Conservation (phyloP, 2,797 vertebrate species). For the Ibycter americanus region DNA sequence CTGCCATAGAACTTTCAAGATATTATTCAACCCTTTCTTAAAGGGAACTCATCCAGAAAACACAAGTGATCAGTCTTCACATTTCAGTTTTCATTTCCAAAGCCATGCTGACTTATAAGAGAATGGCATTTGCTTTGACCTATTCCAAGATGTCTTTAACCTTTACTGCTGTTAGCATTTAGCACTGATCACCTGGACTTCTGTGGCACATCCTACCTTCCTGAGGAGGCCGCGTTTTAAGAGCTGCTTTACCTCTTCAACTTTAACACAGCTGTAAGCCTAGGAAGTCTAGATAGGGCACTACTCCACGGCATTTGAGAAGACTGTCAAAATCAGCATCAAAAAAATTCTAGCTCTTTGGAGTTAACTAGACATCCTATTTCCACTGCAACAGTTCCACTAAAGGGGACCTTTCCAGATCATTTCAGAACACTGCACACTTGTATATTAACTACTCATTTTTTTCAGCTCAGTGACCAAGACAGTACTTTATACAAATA, state of each 20-base stretch:
- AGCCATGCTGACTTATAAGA: neutral
- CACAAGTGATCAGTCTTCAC: neutral
- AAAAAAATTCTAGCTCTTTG: neutral
- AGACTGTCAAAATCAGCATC: neutral
- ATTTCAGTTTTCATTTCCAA: neutral
- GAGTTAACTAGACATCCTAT: neutral
- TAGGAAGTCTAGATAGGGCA: too few relatives aligned
- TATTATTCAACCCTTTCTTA: neutral
- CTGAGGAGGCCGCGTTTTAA: neutral
- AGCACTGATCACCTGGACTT: rapidly evolving
- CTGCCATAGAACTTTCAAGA: neutral
- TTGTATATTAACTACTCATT: rapidly evolving
- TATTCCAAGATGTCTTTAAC: rapidly evolving
- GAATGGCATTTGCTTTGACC: neutral
- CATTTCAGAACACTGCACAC: neutral
- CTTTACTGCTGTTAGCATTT: rapidly evolving
- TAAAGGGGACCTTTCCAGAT: neutral
- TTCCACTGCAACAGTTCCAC: too few relatives aligned
- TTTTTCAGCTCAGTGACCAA: neutral
- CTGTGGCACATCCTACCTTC: neutral
- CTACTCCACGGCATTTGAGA: rapidly evolving
- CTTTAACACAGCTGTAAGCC: neutral
- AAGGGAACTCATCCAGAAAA: neutral
- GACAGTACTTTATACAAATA: neutral
- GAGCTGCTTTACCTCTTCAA: neutral